These are phyloP conservation scores for Macrobrachium rosenbergii DNA, from an alignment of 1,140 invertebrate species.

Conservation along the genomic window DNA sequence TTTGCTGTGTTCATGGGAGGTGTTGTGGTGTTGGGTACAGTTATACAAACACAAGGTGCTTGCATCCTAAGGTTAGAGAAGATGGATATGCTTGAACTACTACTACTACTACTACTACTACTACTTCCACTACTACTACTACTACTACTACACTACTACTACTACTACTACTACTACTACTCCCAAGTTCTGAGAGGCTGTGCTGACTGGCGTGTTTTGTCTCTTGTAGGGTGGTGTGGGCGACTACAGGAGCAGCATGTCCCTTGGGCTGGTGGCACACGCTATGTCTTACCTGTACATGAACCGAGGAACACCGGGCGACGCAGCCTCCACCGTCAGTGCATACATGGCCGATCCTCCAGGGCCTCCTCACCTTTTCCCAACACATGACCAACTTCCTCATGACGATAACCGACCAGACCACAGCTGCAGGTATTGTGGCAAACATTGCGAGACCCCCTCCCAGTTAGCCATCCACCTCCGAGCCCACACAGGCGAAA, in stretches of 20 bases:
- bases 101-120: too few relatives aligned
- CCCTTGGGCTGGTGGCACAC: slow-evolving; percentile 55
- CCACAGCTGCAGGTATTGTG: slow-evolving; percentile 56
- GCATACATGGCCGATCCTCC: slow-evolving; percentile 44
- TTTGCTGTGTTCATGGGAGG: slow-evolving; percentile 15
- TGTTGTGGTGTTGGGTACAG: too few relatives aligned
- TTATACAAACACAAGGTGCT: too few relatives aligned
- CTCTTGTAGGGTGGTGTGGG: slow-evolving; percentile 52
- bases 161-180: too few relatives aligned
- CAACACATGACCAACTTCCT: slow-evolving; percentile 39
- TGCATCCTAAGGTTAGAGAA: too few relatives aligned
- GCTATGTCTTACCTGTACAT: slow-evolving; percentile 59
- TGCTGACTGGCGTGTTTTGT: slow-evolving; percentile 62
- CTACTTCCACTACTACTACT: too few relatives aligned
- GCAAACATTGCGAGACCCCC: slow-evolving; percentile 57
- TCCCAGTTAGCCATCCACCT: slow-evolving; percentile 63
- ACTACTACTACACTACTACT: too few relatives aligned
- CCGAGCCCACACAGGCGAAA: slow-evolving; percentile 69
- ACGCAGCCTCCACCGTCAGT: slow-evolving; percentile 35
- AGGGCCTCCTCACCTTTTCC: slow-evolving; percentile 20
- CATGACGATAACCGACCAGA: slow-evolving; percentile 41
- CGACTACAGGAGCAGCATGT: slow-evolving; percentile 53
- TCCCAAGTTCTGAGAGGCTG: slow-evolving; percentile 41
- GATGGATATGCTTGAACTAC: too few relatives aligned
- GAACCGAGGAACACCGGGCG: slow-evolving; percentile 45